A percentile compares a stretch with the other conserved stretches of the same genome.
These are phyloP conservation scores for Diadegma fenestrale DNA, from an alignment of 2,888 invertebrate genomes.

Conservation along the genomic window DNA sequence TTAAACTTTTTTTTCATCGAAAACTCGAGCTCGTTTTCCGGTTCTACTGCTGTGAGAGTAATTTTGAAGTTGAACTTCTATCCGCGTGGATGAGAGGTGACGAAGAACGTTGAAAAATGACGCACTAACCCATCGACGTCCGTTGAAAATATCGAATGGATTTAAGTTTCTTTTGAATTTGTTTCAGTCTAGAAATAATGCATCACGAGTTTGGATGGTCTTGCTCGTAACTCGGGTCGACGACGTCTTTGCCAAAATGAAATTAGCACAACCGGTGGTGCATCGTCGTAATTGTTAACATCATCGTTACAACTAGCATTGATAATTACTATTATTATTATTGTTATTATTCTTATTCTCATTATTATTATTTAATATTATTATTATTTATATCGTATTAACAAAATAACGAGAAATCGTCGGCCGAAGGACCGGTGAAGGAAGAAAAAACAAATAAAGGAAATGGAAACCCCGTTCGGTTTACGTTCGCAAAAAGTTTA, in stretches of 20 bases:
- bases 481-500: conserved; percentile 26
- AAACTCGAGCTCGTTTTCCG: background rate
- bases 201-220: conserved; percentile 28
- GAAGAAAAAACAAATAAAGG: conserved; percentile 39
- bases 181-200: conserved; percentile 22
- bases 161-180: background rate
- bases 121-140: conserved; percentile 50
- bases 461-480: conserved; percentile 45
- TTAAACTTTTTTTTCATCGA: background rate
- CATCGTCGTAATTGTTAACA: conserved; percentile 49
- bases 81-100: background rate
- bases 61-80: background rate
- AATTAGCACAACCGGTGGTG: conserved; percentile 41
- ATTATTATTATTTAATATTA: conserved; percentile 50
- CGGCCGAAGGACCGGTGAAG: conserved; percentile 52
- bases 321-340: conserved; percentile 35
- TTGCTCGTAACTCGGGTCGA: conserved; percentile 37
- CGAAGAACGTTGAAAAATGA: background rate
- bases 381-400: conserved; percentile 58
- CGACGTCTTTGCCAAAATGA: conserved; percentile 26
- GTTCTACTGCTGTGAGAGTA: background rate
- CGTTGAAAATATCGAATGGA: conserved; percentile 30
- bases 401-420: conserved; percentile 63
- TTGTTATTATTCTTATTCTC: conserved; percentile 48
- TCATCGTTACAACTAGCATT: conserved; percentile 43